Percentiles rank a stretch among this genome's conserved stretches.
Conservation (phyloP, 2,888 invertebrate species). For the Octodonta nipae region DNA sequence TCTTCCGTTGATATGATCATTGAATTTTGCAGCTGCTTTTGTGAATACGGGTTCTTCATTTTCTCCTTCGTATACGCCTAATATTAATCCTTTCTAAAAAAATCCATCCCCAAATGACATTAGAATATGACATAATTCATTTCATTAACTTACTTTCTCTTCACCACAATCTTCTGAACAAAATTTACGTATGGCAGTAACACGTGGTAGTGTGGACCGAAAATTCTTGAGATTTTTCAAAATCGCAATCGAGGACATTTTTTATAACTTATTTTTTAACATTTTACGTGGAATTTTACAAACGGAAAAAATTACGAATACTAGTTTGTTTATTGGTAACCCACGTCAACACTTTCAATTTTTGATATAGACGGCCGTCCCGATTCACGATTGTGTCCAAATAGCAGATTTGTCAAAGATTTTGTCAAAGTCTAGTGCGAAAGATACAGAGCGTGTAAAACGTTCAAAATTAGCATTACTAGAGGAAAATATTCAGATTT, state of each 20-base stretch:
- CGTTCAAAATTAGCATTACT: too few relatives aligned
- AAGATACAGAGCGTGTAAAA: too few relatives aligned
- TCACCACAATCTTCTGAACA: conserved; percentile 18
- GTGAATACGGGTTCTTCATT: conserved; percentile 38
- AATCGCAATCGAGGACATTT: conserved; percentile 14
- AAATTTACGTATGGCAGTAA: conserved; percentile 12
- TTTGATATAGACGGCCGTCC: too few relatives aligned
- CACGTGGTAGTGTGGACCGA: conserved; percentile 11
- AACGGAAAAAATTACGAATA: conserved; percentile 16
- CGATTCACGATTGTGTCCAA: too few relatives aligned
- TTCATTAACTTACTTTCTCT: conserved; percentile 16
- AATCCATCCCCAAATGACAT: background rate
- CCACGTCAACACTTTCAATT: too few relatives aligned
- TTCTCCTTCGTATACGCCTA: conserved; percentile 41
- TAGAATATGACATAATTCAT: background rate
- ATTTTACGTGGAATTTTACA: too few relatives aligned
- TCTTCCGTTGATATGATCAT: conserved; percentile 41
- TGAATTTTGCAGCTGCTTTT: conserved; percentile 37
- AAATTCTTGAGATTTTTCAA: conserved; percentile 16
- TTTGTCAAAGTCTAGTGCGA: too few relatives aligned
- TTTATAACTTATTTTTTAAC: conserved; percentile 12
- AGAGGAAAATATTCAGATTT: too few relatives aligned
- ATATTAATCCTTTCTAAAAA: conserved; percentile 41
- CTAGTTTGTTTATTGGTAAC: conserved; percentile 16
- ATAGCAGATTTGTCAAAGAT: too few relatives aligned